Percentiles rank a stretch among this genome's conserved stretches.
phyloP scores from a whole-genome alignment of 2,113 vertebrate genomes.

The Lutjanus erythropterus region DNA sequence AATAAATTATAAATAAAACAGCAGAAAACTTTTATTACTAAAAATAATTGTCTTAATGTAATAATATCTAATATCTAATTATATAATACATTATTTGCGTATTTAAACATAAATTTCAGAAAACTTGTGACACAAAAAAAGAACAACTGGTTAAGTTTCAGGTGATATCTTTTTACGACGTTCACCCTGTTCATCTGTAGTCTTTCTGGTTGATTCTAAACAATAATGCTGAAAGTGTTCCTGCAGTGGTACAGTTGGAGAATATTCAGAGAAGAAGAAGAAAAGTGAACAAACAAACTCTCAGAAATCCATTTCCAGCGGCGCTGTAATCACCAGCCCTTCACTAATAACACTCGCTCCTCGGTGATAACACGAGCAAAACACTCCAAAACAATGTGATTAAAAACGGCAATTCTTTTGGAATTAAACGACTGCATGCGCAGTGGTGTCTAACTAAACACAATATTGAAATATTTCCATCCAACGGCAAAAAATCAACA shows the following conservation, averaged over 20 bases:
- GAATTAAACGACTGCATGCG: constrained; percentile 1
- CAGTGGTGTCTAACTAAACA: constrained; percentile 2
- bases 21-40: no score
- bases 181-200: no score
- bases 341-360: constrained; percentile 49
- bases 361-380: constrained; percentile 36
- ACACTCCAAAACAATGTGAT: constrained; percentile 34
- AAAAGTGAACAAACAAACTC: constrained; percentile 14
- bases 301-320: constrained; percentile 29
- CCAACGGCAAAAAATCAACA: constrained; percentile 15
- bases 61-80: no score
- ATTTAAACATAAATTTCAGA: no score
- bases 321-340: constrained; percentile 24
- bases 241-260: neutral
- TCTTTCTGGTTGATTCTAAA: neutral
- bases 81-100: no score
- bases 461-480: constrained; percentile 7
- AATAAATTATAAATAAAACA: no score
- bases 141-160: no score
- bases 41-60: no score
- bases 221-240: neutral
- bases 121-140: no score
- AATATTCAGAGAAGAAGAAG: constrained; percentile 6
- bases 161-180: no score
- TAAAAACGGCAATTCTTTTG: constrained; percentile 10